Evolutionary conservation across 2,113 vertebrate genomes (phyloP).

Genomic region (Anguilla japonica): DNA sequence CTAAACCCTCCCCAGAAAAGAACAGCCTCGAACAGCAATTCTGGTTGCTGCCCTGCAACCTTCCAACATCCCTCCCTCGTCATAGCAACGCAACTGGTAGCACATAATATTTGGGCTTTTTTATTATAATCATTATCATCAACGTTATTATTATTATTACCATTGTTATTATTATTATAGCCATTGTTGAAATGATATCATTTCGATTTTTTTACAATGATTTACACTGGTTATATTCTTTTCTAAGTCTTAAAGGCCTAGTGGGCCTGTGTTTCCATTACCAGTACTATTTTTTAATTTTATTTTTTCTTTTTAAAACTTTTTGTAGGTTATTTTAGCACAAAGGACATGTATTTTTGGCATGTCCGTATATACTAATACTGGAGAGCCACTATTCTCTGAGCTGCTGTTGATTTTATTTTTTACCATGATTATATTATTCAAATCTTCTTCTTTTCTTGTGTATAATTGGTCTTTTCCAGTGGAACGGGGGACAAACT

Average conservation of each 20-base stretch:
- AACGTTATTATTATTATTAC: conserved; percentile 45
- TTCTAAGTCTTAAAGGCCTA: conserved; percentile 65
- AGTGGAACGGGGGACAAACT: conserved; percentile 42
- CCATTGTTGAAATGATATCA: conserved; percentile 38
- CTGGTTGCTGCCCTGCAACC: conserved; percentile 50
- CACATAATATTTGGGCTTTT: conserved; percentile 48
- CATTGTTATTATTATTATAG: conserved; percentile 54
- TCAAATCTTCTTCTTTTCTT: conserved; percentile 39
- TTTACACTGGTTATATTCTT: conserved; percentile 51
- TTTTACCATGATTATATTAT: conserved; percentile 52
- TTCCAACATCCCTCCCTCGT: conserved; percentile 45
- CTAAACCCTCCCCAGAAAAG: conserved; percentile 47
- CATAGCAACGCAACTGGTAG: conserved; percentile 61
- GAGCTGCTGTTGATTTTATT: conserved; percentile 68
- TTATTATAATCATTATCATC: neutral
- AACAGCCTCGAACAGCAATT: conserved; percentile 39
- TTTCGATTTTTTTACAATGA: conserved; percentile 60
- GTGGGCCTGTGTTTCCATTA: conserved; percentile 55
- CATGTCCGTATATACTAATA: conserved; percentile 59
- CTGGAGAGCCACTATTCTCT: conserved; percentile 50
- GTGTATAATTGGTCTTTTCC: conserved; percentile 34
- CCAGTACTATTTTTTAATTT: conserved; percentile 44
- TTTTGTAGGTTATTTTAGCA: conserved; percentile 48
- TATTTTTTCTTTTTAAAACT: conserved; percentile 17
- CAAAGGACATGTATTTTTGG: conserved; percentile 60